Evolutionary conservation across 2,888 invertebrate genomes (phyloP), one percentile per base, ranked within the genome.

Genomic region (Watsonalla cultraria): DNA sequence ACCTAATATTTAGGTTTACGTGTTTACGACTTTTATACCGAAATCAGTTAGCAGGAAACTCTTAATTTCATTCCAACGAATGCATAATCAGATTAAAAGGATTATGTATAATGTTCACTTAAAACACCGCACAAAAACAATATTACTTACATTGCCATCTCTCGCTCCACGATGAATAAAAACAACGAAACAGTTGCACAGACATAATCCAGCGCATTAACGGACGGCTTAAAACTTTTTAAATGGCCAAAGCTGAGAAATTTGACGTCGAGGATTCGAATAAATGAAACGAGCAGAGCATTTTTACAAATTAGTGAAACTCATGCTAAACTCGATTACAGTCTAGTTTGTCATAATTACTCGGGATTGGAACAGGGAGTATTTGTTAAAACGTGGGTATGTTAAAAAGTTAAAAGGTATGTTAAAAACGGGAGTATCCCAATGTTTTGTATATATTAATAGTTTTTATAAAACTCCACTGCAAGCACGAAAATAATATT

Each of bases 201-300:
- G 62, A 72, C 69, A 70, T 74, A 74, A 74, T 76, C 70, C 67
- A 51, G 57, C 58, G 62, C 65, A 74, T 76, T 73, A 74, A 70
- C 66, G 62, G 58, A 66, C 61, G 67, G 72, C 74, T 75, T 73
- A 72, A 74, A 72, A 72, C 69, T 74, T 66, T 59, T 56, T 63
- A 63, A 74, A 68, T 64, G 65, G 61, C 64, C 64, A 59, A 64
- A 70, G 68, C 68, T 58, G 65, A 57, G 58, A 66, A 66, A 62
- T 62, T 61, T 63, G 58, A 58, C 59, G 65, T 63, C 54, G 42
- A 42, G 42, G 11, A 42, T 42, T 42, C 42, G 42, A 42, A 11
- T 42, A 42, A 42, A 11, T 11, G 37, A 2, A 9, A 4, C 2
- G 6, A 7, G 9, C 9, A 37, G 6, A 37, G 9, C 4, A 37